Evolutionary conservation across 2,113 vertebrate species (phyloP).

Genomic region (Salvelinus sp.): DNA sequence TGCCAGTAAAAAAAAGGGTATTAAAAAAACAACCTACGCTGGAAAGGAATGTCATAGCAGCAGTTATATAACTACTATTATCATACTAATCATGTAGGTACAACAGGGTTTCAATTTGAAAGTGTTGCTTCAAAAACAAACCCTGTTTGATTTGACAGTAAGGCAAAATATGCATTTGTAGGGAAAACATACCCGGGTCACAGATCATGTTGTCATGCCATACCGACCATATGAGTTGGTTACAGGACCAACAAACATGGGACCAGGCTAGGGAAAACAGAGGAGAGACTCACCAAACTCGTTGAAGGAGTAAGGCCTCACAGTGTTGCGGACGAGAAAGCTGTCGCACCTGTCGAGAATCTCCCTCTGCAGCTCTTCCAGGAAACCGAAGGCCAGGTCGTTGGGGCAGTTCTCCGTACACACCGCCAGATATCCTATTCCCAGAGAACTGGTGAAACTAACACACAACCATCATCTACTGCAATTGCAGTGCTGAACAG

Average conservation of each 20-base stretch:
- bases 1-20: neutral
- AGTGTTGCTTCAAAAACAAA: too few species aligned
- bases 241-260: too few species aligned
- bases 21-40: neutral
- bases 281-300: constrained; percentile 88
- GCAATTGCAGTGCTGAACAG: neutral
- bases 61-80: too few species aligned
- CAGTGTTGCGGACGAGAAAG: constrained; percentile 83
- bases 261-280: too few species aligned
- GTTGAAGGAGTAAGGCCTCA: constrained; percentile 95
- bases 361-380: constrained; percentile 96
- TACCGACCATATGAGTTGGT: too few species aligned
- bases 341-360: constrained; percentile 92
- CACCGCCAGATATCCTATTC: constrained; percentile 95
- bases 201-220: too few species aligned
- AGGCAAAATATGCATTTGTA: too few species aligned
- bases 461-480: constrained; percentile 4
- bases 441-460: constrained; percentile 94
- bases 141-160: too few species aligned
- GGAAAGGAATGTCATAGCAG: too few species aligned
- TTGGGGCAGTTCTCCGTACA: constrained; percentile 91
- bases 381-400: constrained; percentile 95
- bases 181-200: too few species aligned
- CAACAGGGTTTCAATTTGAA: too few species aligned
- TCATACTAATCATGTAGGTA: too few species aligned